Conservation (phyloP, 2,888 invertebrate genomes). For the Pachydiplax longipennis region DNA sequence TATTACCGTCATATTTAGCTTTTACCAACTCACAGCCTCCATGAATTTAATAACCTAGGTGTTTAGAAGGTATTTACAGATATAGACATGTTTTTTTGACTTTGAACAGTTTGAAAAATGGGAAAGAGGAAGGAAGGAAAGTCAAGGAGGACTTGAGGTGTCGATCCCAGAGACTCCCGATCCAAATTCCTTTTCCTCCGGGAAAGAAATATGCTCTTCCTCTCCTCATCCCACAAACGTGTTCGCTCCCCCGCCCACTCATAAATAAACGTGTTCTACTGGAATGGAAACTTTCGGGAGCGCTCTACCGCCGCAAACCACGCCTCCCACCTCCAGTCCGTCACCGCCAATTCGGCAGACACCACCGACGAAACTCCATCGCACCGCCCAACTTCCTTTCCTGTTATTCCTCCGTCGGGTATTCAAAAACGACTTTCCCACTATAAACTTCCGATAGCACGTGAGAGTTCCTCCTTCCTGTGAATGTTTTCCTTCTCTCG, state of each 20-base stretch:
- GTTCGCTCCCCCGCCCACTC: neutral
- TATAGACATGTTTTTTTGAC: no score
- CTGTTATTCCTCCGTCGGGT: neutral
- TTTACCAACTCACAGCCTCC: no score
- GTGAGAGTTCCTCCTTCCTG: neutral
- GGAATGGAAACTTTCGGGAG: neutral
- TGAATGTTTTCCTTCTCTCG: neutral
- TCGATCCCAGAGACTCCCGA: neutral
- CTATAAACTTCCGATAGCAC: neutral
- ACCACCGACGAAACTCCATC: neutral
- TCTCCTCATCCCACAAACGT: neutral
- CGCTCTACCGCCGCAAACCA: neutral
- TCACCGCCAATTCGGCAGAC: neutral
- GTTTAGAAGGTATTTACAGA: no score
- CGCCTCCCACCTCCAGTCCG: neutral
- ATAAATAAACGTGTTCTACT: neutral
- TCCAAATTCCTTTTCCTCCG: neutral
- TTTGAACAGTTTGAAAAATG: no score
- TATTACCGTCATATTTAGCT: no score
- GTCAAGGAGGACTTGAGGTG: neutral
- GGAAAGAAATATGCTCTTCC: neutral
- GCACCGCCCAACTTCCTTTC: neutral
- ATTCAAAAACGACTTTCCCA: neutral
- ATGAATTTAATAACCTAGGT: no score
- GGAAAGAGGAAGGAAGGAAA: neutral